Conservation (phyloP, 2,113 vertebrate genomes). For the Peromyscus polionotus region DNA sequence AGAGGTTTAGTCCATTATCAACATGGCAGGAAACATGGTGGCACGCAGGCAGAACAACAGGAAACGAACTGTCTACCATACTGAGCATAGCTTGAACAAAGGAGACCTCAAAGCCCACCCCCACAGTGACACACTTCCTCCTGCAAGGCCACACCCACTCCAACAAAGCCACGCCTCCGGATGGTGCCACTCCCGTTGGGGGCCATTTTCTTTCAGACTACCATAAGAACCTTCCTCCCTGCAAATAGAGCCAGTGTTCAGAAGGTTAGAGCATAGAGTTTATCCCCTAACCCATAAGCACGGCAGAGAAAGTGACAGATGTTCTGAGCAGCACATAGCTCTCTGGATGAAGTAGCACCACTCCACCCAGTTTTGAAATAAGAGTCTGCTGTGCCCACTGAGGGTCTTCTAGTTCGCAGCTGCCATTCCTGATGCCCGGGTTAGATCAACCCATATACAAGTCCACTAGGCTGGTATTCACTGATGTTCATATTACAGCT, state of each 20-base stretch:
- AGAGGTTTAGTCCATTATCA: neutral
- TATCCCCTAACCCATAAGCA: neutral
- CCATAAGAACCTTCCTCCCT: neutral
- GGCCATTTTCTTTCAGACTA: neutral
- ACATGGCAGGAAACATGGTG: neutral
- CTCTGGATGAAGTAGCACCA: neutral
- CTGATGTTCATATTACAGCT: neutral
- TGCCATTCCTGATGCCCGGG: neutral
- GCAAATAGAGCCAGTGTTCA: neutral
- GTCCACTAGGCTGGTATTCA: neutral
- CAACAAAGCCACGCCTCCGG: neutral
- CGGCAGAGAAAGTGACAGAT: neutral
- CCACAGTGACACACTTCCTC: neutral
- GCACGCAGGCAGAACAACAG: neutral
- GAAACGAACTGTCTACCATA: neutral
- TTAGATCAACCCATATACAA: neutral
- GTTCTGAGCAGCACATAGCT: neutral
- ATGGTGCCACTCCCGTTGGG: neutral
- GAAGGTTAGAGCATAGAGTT: neutral
- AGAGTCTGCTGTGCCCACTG: neutral
- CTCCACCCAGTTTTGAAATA: neutral
- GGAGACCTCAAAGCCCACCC: neutral
- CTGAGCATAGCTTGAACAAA: neutral
- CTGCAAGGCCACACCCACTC: neutral
- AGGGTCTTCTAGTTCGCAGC: neutral